Base-by-base conservation (phyloP, 2,888 invertebrate species). In the Parnassius smintheus region DNA sequence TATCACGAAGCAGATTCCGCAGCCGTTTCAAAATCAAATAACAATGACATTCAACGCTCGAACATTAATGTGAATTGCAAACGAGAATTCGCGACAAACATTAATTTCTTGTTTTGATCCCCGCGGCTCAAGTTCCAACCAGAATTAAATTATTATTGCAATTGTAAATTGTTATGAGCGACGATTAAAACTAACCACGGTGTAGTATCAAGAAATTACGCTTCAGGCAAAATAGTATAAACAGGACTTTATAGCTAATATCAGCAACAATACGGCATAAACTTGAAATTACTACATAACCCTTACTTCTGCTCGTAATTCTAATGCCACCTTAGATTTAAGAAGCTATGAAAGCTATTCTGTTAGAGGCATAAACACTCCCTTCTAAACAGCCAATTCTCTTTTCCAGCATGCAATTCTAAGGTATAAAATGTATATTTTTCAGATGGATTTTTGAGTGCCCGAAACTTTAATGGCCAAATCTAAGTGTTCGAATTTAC, bases 361-460 rank as follows among this genome's bases (percentile, higher is more conserved):
- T 66, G 73, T 66, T 68, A 57, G 75, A 73, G 72, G 75, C 71
- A 70, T 82, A 85, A 81, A 80, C 75, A 73, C 76, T 77, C 82
- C 80, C 80, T 80, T 82, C 76, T 75, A 72, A 81, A 75, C 75
- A 72, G 76, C 76, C 82, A 80, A 83, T 82, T n/a, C 81, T 80
- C 79, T 73, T 78, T 79, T 75, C 73, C 74, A 77, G 70, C 63
- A 68, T 66, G 65, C 68, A 63, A 68, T 64, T 57, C 52, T 45
- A 68, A 75, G 70, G 71, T 79, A 84, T 85, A 85, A 88, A 90
- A 86, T 77, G 81, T 79, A 80, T 85, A 87, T 85, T 86, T 89
- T 88, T 89, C 83, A 88, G 91, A 92, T 91, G 91, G 91, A 91
- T 91, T 88, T 90, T 91, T 90, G 88, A 92, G 92, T 89, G 85